Conservation (phyloP, 2,888 invertebrate genomes). For the Steinernema hermaphroditum region DNA sequence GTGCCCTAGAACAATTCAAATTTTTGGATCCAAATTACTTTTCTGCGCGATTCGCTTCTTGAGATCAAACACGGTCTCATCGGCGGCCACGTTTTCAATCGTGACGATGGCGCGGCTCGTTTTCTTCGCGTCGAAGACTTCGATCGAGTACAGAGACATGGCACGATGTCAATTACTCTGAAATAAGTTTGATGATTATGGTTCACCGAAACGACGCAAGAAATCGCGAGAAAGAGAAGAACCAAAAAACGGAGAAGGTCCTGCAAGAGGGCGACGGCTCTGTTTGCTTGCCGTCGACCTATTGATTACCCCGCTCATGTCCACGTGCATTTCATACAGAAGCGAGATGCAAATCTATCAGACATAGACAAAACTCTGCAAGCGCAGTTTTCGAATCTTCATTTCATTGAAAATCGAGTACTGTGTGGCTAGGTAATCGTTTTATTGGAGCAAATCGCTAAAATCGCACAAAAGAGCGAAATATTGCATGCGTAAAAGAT, state of each 20-base stretch:
- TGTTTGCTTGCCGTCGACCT: neutral
- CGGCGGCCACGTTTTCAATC: conserved; percentile 49
- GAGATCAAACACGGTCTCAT: conserved; percentile 51
- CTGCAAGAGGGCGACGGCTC: neutral
- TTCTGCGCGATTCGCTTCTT: conserved; percentile 57
- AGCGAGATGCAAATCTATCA: too few relatives aligned
- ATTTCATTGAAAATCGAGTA: too few relatives aligned
- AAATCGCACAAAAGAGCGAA: too few relatives aligned
- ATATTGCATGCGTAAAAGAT: too few relatives aligned
- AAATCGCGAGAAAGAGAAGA: conserved; percentile 17
- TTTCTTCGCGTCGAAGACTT: conserved; percentile 49
- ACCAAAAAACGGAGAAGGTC: neutral
- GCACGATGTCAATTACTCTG: conserved; percentile 39
- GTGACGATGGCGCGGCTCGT: conserved; percentile 43
- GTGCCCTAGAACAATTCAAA: neutral
- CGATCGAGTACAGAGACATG: conserved; percentile 38
- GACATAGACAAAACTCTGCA: too few relatives aligned
- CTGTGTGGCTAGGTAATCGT: too few relatives aligned
- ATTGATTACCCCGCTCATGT: neutral
- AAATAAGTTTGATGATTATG: neutral
- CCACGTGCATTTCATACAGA: neutral
- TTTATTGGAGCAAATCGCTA: too few relatives aligned
- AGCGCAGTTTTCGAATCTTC: too few relatives aligned
- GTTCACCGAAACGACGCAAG: neutral
- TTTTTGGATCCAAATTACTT: conserved; percentile 38